Conservation (phyloP, 1,140 invertebrate species). For the Harlomillsia oculata region DNA sequence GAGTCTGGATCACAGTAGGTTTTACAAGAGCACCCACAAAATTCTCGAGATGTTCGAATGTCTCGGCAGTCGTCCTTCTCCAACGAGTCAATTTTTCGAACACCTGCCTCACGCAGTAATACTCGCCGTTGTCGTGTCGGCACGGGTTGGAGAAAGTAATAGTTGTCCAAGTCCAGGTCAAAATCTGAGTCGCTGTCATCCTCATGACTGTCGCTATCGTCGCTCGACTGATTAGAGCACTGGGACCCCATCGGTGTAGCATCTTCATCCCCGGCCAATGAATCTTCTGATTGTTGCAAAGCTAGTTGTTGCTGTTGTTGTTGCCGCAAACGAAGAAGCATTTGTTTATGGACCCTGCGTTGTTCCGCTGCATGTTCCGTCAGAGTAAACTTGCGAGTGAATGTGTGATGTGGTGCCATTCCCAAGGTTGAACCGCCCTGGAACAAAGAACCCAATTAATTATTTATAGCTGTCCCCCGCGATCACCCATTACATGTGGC, state of each 20-base stretch:
- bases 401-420: constrained; percentile 79
- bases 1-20: constrained; percentile 86
- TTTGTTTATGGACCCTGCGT: constrained; percentile 67
- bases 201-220: constrained; percentile 40
- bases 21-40: constrained; percentile 91
- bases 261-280: constrained; percentile 20
- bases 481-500: too few relatives aligned
- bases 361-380: constrained; percentile 78
- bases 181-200: constrained; percentile 56
- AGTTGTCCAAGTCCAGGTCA: constrained; percentile 79
- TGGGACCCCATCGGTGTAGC: constrained; percentile 3
- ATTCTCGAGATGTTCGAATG: constrained; percentile 82
- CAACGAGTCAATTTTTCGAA: constrained; percentile 81
- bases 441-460: constrained; percentile 4
- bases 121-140: constrained; percentile 80
- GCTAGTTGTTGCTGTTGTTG: constrained; percentile 42
- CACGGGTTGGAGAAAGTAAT: constrained; percentile 83
- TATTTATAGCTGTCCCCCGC: too few relatives aligned
- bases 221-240: constrained; percentile 35
- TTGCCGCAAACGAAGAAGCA: constrained; percentile 64
- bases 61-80: constrained; percentile 92
- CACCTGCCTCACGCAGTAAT: constrained; percentile 74
- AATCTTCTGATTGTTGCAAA: constrained; percentile 29
- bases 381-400: constrained; percentile 64
- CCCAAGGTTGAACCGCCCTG: constrained; percentile 87